Conservation (phyloP, 1,140 invertebrate species). For the Sipha flava region DNA sequence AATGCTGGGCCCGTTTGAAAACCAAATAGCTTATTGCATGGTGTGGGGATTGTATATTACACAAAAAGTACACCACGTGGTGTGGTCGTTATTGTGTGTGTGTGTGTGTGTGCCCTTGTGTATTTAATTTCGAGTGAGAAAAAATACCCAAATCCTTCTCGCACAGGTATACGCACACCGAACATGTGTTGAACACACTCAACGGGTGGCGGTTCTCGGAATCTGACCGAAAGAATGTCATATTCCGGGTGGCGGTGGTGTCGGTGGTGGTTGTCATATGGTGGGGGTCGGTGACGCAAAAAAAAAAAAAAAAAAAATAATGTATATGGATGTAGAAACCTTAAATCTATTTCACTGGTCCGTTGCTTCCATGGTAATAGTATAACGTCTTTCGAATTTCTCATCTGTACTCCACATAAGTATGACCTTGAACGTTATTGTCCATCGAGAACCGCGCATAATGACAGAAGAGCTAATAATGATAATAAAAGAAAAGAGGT, state of each 20-base stretch:
- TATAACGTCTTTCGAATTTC: too few species aligned
- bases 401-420: too few species aligned
- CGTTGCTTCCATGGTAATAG: too few species aligned
- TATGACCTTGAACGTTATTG: constrained; percentile 25
- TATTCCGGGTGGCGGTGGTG: constrained; percentile 8
- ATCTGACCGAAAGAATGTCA: constrained; percentile 32
- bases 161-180: neutral
- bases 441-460: neutral
- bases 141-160: constrained; percentile 15
- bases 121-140: constrained; percentile 13
- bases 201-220: constrained; percentile 29
- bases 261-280: neutral
- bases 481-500: constrained; percentile 12
- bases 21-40: neutral
- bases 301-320: neutral
- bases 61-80: constrained; percentile 10
- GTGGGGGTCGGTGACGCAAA: neutral
- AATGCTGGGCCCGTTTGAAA: neutral
- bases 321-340: too few species aligned
- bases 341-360: neutral
- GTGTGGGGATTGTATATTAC: neutral
- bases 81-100: neutral
- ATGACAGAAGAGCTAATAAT: constrained; percentile 15
- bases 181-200: constrained; percentile 32
- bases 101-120: neutral